Evolutionary conservation across 2,888 invertebrate genomes (phyloP).

Genomic region (Biston betularia): DNA sequence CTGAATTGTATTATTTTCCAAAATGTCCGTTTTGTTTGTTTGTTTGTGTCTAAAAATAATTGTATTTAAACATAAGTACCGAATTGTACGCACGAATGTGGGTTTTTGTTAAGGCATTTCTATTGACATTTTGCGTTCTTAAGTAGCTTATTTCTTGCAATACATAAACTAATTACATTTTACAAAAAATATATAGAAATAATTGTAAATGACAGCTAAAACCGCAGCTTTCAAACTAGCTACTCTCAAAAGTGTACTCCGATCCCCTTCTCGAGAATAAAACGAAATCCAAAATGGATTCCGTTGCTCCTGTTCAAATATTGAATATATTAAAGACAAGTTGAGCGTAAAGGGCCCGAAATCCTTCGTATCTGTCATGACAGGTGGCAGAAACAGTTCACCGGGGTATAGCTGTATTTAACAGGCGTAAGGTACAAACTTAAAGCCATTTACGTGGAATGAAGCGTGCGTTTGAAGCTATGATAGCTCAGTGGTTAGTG

Average conservation of each 20-base stretch:
- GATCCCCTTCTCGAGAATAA: constrained; percentile 15
- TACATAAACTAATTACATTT: no score
- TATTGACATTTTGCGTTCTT: no score
- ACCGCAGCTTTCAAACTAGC: background rate
- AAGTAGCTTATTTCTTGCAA: no score
- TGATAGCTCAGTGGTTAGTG: no score
- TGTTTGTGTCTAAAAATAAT: no score
- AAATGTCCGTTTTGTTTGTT: no score
- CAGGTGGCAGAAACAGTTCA: constrained; percentile 51
- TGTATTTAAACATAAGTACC: no score
- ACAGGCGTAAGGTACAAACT: constrained; percentile 42
- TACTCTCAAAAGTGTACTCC: constrained; percentile 4
- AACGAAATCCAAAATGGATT: constrained; percentile 31
- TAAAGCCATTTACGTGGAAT: background rate
- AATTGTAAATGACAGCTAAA: background rate
- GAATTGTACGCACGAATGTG: no score
- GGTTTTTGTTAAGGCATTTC: no score
- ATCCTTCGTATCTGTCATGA: constrained; percentile 55
- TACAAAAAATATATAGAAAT: no score
- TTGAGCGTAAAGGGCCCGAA: constrained; percentile 64
- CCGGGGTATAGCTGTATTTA: constrained; percentile 39
- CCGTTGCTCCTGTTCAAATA: constrained; percentile 35
- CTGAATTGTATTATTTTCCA: no score
- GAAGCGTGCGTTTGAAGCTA: no score
- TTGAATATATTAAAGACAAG: constrained; percentile 67